Percentiles rank a stretch among this genome's conserved stretches.
These are phyloP conservation scores for Eulemur albifrons DNA, from an alignment of 2,797 vertebrate genomes.

Conservation along the genomic window DNA sequence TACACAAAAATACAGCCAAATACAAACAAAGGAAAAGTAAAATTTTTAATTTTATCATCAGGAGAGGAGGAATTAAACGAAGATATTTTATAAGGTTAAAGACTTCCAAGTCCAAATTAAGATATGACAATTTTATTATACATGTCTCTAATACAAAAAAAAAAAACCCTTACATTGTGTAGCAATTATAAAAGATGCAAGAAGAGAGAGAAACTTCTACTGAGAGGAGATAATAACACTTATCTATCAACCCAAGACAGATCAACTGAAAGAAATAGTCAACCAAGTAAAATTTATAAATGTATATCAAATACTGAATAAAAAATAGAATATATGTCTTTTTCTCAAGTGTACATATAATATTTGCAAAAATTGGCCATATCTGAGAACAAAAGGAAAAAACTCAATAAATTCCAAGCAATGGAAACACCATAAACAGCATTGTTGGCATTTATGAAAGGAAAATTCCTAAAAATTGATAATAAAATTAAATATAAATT, in stretches of 20 bases:
- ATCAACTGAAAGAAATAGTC: not conserved
- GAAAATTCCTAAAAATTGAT: not conserved
- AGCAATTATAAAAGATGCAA: not conserved
- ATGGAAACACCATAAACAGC: not conserved
- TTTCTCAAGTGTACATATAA: not conserved
- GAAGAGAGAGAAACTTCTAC: not conserved
- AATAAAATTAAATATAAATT: not conserved
- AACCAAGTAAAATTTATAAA: not conserved
- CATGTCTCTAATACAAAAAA: not conserved
- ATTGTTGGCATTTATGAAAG: not conserved
- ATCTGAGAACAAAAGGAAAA: not conserved
- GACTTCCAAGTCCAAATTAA: not conserved
- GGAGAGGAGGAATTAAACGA: not conserved
- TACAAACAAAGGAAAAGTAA: not conserved
- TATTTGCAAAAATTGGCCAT: not conserved
- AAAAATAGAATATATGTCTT: not conserved
- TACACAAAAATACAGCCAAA: not conserved
- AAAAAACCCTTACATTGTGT: not conserved
- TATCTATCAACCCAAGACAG: not conserved
- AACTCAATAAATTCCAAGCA: not conserved
- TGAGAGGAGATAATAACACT: not conserved
- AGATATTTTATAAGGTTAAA: not conserved
- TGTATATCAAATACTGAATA: not conserved
- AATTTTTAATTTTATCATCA: not conserved
- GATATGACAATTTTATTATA: not conserved